phyloP scores from a whole-genome alignment of 1,140 invertebrate genomes.

The Drosophila pachea region DNA sequence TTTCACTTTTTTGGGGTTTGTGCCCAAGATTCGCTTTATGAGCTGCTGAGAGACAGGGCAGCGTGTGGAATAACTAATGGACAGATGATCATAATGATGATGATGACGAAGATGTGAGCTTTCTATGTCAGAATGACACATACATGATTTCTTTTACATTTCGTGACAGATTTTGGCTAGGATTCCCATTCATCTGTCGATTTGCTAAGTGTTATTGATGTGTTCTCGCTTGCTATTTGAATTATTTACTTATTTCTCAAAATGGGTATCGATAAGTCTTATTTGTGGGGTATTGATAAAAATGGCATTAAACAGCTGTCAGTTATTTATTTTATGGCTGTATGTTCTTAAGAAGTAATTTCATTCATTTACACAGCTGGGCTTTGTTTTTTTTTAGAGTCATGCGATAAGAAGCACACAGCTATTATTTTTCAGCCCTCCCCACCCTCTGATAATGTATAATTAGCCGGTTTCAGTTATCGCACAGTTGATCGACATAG shows the following conservation, averaged over 20 bases:
- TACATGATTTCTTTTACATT: background rate
- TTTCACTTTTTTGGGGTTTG: constrained; percentile 37
- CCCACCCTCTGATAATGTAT: too few species aligned
- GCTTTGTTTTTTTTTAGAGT: background rate
- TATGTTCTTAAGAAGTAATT: background rate
- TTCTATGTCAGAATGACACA: constrained; percentile 7
- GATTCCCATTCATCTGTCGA: background rate
- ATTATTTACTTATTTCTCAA: constrained; percentile 7
- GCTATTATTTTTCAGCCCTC: background rate
- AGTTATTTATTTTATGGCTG: background rate
- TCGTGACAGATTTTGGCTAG: background rate
- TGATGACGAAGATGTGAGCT: constrained; percentile 19
- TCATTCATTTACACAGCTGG: constrained; percentile 2
- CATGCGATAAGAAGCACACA: background rate
- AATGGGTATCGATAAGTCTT: background rate
- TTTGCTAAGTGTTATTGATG: constrained; percentile 14
- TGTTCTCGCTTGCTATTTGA: background rate
- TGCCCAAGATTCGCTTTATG: constrained; percentile 58
- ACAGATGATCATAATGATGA: constrained; percentile 46
- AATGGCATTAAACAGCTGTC: background rate
- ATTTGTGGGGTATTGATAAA: background rate
- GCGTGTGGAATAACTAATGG: constrained; percentile 57
- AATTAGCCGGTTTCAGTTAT: background rate
- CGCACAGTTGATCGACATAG: constrained; percentile 1
- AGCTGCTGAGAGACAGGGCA: constrained; percentile 37